Base-by-base conservation (phyloP, 2,797 vertebrate species). In the Amniataba percoides region DNA sequence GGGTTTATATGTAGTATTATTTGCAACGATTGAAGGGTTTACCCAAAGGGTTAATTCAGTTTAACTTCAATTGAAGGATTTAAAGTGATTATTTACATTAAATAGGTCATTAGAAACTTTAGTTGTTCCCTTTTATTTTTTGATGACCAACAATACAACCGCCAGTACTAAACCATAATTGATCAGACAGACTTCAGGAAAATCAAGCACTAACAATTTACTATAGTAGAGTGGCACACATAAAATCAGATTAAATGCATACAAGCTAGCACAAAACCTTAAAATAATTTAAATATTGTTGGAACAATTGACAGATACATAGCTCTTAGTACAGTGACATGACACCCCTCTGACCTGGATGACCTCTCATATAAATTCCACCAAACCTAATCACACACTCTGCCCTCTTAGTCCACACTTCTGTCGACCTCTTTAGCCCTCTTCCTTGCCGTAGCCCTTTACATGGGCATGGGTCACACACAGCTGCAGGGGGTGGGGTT, bases 351-450 rank as follows among this genome's bases (percentile, higher is more conserved):
- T 82, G 83, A 82, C 89, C 82, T 75, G 46, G 48, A 71, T 1
- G n/a, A 72, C 69, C 82, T 75, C 67, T 77, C 70, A 39, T 87
- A 87, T 87, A 89, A 89, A 85, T 84, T 86, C 62, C 61, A 69
- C 74, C 78, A 66, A 88, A 89, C 77, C 78, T 89, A 85, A 91
- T 89, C 87, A 86, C 80, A 84, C 74, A 70, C 70, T 81, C 69
- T 80, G 46, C 52, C 66, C 67, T 90, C 76, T 90, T 90, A 86
- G 88, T 81, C 58, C 62, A 42, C 72, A 77, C 76, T 73, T 81
- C 56, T 31, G 64, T 68, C 64, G 57, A 89, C 87, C 84, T 86
- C 68, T 74, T 82, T 56, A 84, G 74, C 72, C 76, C 62, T 63
- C 49, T 84, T 86, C 46, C 80, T 59, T 58, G 65, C 71, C 58